phyloP scores from a whole-genome alignment of 2,113 vertebrate species.

The Xiphias gladius region DNA sequence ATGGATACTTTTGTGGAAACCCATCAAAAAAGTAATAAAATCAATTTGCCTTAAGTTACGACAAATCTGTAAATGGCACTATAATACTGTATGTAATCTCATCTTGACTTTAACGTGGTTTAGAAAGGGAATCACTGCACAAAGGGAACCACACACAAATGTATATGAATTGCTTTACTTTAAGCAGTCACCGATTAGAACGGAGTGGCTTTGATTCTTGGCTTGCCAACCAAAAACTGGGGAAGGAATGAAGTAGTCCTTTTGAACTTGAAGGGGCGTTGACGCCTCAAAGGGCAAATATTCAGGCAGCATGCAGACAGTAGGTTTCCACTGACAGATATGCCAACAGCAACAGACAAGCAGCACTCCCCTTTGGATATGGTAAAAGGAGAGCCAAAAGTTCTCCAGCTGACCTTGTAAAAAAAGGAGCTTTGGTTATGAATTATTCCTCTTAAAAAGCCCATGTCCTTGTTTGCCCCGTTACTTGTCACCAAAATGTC shows the following conservation, averaged over 20 bases:
- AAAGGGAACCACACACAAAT: constrained; percentile 43
- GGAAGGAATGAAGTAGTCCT: constrained; percentile 59
- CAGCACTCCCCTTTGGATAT: constrained; percentile 56
- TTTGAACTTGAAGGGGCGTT: constrained; percentile 71
- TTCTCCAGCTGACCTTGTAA: constrained; percentile 59
- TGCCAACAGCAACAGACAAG: constrained; percentile 73
- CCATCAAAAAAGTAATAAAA: constrained; percentile 13
- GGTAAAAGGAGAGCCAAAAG: constrained; percentile 27
- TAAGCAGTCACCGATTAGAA: constrained; percentile 29
- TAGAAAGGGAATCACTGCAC: constrained; percentile 1
- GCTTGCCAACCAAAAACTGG: constrained; percentile 59
- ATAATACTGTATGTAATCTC: neutral
- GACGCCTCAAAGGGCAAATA: constrained; percentile 64
- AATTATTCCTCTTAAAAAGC: constrained; percentile 45
- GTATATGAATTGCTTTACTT: constrained; percentile 20
- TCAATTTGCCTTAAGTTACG: neutral
- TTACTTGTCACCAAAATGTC: constrained; percentile 51
- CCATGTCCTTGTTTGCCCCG: constrained; percentile 44
- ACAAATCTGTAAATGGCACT: constrained; percentile 3
- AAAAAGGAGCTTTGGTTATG: constrained; percentile 39
- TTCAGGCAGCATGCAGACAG: constrained; percentile 67
- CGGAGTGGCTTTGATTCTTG: constrained; percentile 45
- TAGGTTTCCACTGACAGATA: constrained; percentile 64
- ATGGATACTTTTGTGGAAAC: constrained; percentile 23
- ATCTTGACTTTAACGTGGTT: constrained; percentile 17